These are phyloP conservation scores for Pseudochaenichthys georgianus DNA, from an alignment of 2,797 vertebrate genomes.

Conservation along the genomic window DNA sequence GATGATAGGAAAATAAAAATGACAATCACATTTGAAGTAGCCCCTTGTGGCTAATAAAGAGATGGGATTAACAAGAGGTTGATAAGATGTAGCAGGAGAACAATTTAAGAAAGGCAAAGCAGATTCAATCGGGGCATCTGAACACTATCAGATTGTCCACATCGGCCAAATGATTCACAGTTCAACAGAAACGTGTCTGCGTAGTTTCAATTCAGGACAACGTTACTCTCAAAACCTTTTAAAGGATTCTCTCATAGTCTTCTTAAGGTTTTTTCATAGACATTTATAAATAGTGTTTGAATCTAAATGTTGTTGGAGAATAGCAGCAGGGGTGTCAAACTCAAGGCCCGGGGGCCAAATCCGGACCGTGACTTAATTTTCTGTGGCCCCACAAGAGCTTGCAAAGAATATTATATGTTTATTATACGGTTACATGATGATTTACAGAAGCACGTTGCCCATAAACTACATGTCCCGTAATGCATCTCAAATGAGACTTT, in stretches of 20 bases:
- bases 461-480: too few species aligned
- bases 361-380: too few species aligned
- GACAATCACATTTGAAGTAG: constrained; percentile 1
- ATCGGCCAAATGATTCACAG: neutral
- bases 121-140: neutral
- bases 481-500: too few species aligned
- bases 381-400: too few species aligned
- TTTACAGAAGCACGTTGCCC: too few species aligned
- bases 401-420: too few species aligned
- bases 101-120: neutral
- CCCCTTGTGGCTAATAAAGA: neutral
- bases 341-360: too few species aligned
- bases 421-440: too few species aligned
- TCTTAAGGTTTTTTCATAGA: neutral
- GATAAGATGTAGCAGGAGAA: neutral
- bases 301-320: neutral
- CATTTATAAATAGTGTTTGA: neutral
- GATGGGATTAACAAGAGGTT: neutral
- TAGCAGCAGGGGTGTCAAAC: neutral
- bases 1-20: constrained; percentile 8
- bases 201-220: neutral
- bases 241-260: neutral
- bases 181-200: neutral
- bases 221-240: neutral
- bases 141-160: neutral